Evolutionary conservation across 2,113 vertebrate species (phyloP).

Genomic region (Trachemys scripta): DNA sequence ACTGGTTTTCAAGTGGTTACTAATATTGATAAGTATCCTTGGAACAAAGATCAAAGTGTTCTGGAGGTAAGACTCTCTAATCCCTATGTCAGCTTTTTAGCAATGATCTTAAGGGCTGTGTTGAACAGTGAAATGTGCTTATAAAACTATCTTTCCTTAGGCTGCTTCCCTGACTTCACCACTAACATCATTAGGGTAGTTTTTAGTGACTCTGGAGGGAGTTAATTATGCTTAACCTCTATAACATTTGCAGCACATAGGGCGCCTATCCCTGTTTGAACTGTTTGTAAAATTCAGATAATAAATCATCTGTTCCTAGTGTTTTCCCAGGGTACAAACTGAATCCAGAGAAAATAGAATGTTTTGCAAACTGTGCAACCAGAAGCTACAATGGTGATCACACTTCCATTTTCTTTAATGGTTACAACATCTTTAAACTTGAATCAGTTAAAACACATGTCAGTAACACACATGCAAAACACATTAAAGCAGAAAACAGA

Average conservation of each 20-base stretch:
- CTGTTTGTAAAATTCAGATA: slow-evolving; percentile 15
- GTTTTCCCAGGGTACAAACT: slow-evolving; percentile 53
- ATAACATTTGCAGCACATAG: not conserved
- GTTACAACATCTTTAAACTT: slow-evolving; percentile 29
- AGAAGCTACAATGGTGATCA: slow-evolving; percentile 24
- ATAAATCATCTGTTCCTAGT: slow-evolving; percentile 55
- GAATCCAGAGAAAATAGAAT: slow-evolving; percentile 46
- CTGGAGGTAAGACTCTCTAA: not conserved
- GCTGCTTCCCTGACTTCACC: not conserved
- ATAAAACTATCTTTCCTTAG: not conserved
- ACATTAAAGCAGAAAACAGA: slow-evolving; percentile 24
- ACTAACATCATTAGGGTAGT: not conserved
- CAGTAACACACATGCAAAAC: slow-evolving; percentile 34
- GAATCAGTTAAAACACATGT: slow-evolving; percentile 33
- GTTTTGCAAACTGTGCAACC: slow-evolving; percentile 53
- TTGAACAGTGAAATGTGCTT: not conserved
- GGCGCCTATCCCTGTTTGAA: slow-evolving; percentile 37
- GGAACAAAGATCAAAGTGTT: not conserved
- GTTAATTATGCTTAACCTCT: slow-evolving; percentile 25
- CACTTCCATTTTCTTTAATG: slow-evolving; percentile 12
- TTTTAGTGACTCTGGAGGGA: not conserved
- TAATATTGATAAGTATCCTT: not conserved
- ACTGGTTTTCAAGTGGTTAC: not conserved
- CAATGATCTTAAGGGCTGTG: not conserved
- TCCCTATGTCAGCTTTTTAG: not conserved